Evolutionary conservation across 2,113 vertebrate species (phyloP).

Genomic region (Camelus dromedarius): DNA sequence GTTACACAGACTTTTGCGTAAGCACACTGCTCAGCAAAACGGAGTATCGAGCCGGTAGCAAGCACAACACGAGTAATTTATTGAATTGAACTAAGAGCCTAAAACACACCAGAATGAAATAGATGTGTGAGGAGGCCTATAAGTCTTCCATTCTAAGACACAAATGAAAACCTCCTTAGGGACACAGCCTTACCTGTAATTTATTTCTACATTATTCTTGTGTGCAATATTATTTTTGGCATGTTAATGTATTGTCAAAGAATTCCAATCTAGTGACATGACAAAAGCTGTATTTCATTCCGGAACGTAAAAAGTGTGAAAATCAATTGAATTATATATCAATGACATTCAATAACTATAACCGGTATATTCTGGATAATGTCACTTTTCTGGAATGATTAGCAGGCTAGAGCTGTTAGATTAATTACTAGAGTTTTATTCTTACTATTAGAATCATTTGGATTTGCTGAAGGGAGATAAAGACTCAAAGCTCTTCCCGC

Average conservation of each 20-base stretch:
- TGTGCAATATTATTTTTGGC: conserved; percentile 78
- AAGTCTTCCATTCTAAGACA: conserved; percentile 73
- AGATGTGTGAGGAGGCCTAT: conserved; percentile 33
- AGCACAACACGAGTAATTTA: conserved; percentile 60
- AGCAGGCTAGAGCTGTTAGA: conserved; percentile 52
- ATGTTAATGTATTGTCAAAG: conserved; percentile 80
- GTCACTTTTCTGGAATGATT: conserved; percentile 71
- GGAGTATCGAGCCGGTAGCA: neutral
- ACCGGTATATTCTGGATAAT: conserved; percentile 68
- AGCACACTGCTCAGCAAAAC: neutral
- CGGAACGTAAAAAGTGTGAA: conserved; percentile 68
- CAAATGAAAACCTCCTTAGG: conserved; percentile 73
- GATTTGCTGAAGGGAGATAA: conserved; percentile 73
- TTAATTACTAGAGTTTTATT: conserved; percentile 74
- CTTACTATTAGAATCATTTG: conserved; percentile 64
- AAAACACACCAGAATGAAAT: conserved; percentile 38
- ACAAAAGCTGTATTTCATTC: conserved; percentile 80
- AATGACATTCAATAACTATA: conserved; percentile 68
- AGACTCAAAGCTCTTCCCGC: conserved; percentile 60
- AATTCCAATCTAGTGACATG: conserved; percentile 79
- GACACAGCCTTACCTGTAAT: conserved; percentile 76
- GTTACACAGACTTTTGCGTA: neutral
- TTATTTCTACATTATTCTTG: conserved; percentile 80
- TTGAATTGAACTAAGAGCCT: conserved; percentile 41
- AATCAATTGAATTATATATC: conserved; percentile 80